Percentiles rank a stretch among this genome's conserved stretches.
These are phyloP conservation scores for Orchestia grillus DNA, from an alignment of 1,140 invertebrate species.

Conservation along the genomic window DNA sequence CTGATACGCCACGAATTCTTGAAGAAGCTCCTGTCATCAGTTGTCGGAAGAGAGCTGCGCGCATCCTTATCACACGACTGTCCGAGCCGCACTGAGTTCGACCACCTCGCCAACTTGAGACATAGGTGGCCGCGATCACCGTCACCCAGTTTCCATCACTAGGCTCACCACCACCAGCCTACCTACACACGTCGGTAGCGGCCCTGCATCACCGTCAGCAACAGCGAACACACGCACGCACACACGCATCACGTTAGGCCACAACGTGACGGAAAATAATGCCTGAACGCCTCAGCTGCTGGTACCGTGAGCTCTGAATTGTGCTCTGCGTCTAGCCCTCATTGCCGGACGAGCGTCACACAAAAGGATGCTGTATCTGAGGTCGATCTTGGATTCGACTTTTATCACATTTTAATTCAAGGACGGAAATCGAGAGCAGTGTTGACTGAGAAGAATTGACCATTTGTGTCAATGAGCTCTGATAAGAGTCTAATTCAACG, in stretches of 20 bases:
- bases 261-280: slow-evolving; percentile 42
- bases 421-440: neutral
- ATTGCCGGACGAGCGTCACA: neutral
- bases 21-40: neutral
- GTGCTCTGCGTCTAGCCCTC: neutral
- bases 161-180: neutral
- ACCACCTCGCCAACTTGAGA: neutral
- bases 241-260: slow-evolving; percentile 13
- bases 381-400: neutral
- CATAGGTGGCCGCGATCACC: neutral
- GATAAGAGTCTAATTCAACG: too few relatives aligned
- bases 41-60: neutral
- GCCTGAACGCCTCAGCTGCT: neutral
- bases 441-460: neutral
- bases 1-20: neutral
- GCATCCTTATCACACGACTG: neutral
- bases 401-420: neutral
- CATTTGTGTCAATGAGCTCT: too few relatives aligned
- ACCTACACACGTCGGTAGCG: too few relatives aligned
- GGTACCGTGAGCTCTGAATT: neutral
- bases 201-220: neutral
- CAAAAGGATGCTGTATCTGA: neutral
- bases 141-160: neutral
- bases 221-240: neutral
- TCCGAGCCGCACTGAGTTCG: neutral